Conservation (phyloP, 92 coral and sea anemone species). For the Epizoanthus fatuus region DNA sequence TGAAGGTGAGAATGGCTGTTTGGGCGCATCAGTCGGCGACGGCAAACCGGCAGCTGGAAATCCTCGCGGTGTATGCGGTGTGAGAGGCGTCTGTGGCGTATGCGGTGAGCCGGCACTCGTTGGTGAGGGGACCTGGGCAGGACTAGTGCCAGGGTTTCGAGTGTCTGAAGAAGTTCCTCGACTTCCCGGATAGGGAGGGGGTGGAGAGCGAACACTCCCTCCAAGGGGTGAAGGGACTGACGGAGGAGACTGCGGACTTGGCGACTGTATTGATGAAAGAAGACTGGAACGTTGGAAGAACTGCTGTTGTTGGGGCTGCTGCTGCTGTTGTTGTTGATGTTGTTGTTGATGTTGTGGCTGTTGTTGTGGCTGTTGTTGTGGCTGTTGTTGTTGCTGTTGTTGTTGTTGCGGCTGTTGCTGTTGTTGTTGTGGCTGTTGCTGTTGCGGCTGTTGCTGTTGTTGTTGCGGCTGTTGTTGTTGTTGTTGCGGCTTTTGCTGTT, state of each 20-base stretch:
- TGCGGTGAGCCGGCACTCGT: conserved; percentile 96
- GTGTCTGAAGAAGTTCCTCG: conserved; percentile 67
- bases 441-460: conserved; percentile 36
- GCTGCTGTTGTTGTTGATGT: conserved; percentile 16
- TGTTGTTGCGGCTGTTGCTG: no score
- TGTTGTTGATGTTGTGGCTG: conserved; percentile 54
- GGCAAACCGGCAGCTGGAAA: conserved; percentile 84
- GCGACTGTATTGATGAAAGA: conserved; percentile 79
- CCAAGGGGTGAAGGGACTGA: conserved; percentile 83
- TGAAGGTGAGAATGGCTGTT: conserved; percentile 96
- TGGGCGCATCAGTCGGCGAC: conserved; percentile 96
- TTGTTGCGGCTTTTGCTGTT: conserved; percentile 72
- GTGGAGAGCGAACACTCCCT: conserved; percentile 92
- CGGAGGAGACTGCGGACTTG: conserved; percentile 91
- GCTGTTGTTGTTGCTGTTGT: conserved; percentile 69
- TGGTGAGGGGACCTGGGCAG: conserved; percentile 94
- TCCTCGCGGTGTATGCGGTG: conserved; percentile 90
- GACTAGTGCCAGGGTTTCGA: conserved; percentile 85
- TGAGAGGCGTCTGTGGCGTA: conserved; percentile 94
- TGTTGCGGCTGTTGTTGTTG: conserved; percentile 61
- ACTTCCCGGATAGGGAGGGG: conserved; percentile 94
- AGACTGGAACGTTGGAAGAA: conserved; percentile 82
- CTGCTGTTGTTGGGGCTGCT: conserved; percentile 59
- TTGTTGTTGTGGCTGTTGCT: conserved; percentile 75
- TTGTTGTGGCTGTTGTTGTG: conserved; percentile 32